A percentile compares a stretch with the other conserved stretches of the same genome.
These are phyloP conservation scores for Ciconia boyciana DNA, from an alignment of 2,113 vertebrate species.

Conservation along the genomic window DNA sequence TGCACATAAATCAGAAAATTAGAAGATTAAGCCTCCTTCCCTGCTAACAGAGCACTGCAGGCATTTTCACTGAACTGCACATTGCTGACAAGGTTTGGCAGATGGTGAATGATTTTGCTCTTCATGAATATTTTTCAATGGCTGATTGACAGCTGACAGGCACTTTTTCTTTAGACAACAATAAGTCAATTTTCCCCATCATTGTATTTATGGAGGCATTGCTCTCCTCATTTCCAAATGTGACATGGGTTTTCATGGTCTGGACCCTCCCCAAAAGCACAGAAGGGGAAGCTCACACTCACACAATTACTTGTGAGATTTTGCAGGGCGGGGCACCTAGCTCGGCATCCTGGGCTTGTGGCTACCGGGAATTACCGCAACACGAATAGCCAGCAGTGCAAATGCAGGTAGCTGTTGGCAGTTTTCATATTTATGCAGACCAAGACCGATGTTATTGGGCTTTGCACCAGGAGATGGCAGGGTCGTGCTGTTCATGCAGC, in stretches of 20 bases:
- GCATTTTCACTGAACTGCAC: background rate
- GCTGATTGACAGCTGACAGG: background rate
- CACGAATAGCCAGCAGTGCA: background rate
- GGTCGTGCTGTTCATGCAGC: background rate
- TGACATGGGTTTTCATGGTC: background rate
- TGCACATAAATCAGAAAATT: background rate
- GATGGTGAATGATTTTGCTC: background rate
- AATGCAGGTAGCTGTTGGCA: background rate
- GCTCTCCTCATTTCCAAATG: background rate
- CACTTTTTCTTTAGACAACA: background rate
- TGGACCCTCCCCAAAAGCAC: background rate
- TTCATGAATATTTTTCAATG: background rate
- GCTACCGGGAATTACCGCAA: fast-evolving
- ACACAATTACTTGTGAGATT: background rate
- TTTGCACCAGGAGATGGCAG: constrained; percentile 60
- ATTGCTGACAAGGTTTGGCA: background rate
- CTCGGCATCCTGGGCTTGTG: background rate
- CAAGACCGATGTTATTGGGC: background rate
- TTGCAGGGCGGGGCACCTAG: background rate
- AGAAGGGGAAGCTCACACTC: fast-evolving
- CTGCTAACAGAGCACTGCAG: background rate
- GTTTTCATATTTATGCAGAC: fast-evolving
- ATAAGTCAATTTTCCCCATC: background rate
- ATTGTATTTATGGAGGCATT: background rate
- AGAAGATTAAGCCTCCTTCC: background rate